phyloP scores from a whole-genome alignment of 2,888 invertebrate species.

The Torymus texanus region DNA sequence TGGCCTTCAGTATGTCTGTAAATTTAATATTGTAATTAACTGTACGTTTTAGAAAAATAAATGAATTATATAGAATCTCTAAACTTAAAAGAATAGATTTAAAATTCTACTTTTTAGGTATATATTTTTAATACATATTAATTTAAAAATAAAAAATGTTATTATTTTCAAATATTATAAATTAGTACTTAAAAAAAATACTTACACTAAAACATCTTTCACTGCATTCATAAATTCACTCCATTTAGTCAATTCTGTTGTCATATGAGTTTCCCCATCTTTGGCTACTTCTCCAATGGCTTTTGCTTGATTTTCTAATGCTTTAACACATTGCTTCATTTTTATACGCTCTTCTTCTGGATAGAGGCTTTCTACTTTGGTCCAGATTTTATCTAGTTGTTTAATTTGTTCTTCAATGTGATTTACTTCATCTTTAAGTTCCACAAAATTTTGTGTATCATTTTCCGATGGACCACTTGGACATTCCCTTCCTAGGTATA shows the following conservation, averaged over 20 bases:
- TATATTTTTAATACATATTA: neutral
- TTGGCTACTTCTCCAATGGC: slow-evolving; percentile 83
- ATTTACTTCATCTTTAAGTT: slow-evolving; percentile 81
- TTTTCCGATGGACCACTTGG: slow-evolving; percentile 64
- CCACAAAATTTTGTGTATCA: slow-evolving; percentile 75
- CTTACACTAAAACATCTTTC: slow-evolving; percentile 77
- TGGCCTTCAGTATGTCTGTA: slow-evolving; percentile 69
- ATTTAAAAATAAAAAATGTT: neutral
- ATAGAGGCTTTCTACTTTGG: slow-evolving; percentile 65
- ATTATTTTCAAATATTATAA: neutral
- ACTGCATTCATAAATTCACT: slow-evolving; percentile 82
- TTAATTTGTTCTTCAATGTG: slow-evolving; percentile 82
- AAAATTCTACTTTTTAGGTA: too few species aligned
- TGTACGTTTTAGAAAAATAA: neutral
- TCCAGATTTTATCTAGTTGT: slow-evolving; percentile 80
- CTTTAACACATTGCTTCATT: slow-evolving; percentile 78
- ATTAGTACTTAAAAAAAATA: slow-evolving; percentile 69
- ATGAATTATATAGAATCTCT: neutral
- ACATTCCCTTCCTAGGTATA: slow-evolving; percentile 77
- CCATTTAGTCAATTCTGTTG: slow-evolving; percentile 82
- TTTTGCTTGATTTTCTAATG: slow-evolving; percentile 81
- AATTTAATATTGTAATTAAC: neutral
- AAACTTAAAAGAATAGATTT: too few species aligned
- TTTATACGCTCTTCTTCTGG: slow-evolving; percentile 75
- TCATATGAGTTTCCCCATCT: slow-evolving; percentile 78